These are phyloP conservation scores for Acleris holmiana DNA, from an alignment of 2,888 invertebrate species.

Conservation along the genomic window DNA sequence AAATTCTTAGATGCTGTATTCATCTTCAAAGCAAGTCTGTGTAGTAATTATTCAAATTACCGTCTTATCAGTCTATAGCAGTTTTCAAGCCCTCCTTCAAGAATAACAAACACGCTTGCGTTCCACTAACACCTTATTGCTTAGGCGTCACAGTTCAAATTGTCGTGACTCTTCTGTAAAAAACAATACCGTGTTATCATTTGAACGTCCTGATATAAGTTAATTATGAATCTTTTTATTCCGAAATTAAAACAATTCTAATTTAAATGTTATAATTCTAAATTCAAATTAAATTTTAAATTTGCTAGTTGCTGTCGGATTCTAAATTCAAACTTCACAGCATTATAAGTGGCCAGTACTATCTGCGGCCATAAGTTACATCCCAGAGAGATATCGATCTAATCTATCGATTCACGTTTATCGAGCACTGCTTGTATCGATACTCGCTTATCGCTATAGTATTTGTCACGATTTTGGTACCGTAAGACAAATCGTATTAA, in stretches of 20 bases:
- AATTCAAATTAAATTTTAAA: not conserved
- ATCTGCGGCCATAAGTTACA: slow-evolving; percentile 64
- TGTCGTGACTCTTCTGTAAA: slow-evolving; percentile 23
- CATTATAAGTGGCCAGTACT: slow-evolving; percentile 45
- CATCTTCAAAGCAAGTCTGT: slow-evolving; percentile 70
- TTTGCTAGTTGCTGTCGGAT: not conserved
- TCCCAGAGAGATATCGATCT: slow-evolving; percentile 70
- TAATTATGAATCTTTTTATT: slow-evolving; percentile 27
- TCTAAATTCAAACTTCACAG: slow-evolving; percentile 34
- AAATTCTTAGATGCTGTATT: slow-evolving; percentile 61
- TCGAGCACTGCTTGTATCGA: slow-evolving; percentile 69
- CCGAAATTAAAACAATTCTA: not conserved
- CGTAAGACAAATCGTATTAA: slow-evolving; percentile 46
- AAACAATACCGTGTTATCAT: slow-evolving; percentile 29
- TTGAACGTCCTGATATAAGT: slow-evolving; percentile 26
- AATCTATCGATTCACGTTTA: slow-evolving; percentile 76
- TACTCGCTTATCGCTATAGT: slow-evolving; percentile 66
- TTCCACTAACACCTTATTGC: slow-evolving; percentile 43
- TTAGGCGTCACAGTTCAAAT: slow-evolving; percentile 39
- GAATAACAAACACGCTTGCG: slow-evolving; percentile 38
- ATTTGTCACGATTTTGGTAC: slow-evolving; percentile 75
- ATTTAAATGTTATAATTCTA: not conserved
- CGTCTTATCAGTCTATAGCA: slow-evolving; percentile 72
- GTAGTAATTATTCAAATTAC: slow-evolving; percentile 79
- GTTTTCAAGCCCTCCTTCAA: slow-evolving; percentile 64